Percentiles rank a stretch among this genome's conserved stretches.
Evolutionary conservation across 2,888 invertebrate species (phyloP).

Genomic region (Vanessa cardui): DNA sequence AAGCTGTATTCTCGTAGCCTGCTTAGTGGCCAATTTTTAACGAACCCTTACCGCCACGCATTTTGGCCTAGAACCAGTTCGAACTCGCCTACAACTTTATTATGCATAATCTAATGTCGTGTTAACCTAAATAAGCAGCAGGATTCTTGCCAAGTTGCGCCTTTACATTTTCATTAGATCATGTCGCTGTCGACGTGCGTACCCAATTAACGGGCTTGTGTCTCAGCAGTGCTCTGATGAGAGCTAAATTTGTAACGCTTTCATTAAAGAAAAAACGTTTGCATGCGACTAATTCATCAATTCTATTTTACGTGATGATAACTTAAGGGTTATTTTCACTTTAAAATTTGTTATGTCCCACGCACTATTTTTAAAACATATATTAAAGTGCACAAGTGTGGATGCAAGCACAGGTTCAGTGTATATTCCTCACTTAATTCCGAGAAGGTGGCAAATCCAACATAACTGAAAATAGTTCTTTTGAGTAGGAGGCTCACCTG

Average conservation of each 20-base stretch:
- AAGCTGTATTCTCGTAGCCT: neutral
- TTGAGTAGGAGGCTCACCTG: too few species aligned
- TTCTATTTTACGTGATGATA: neutral
- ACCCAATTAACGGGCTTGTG: slow-evolving; percentile 44
- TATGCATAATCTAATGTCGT: slow-evolving; percentile 72
- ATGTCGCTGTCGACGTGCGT: slow-evolving; percentile 48
- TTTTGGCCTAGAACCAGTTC: slow-evolving; percentile 63
- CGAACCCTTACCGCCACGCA: slow-evolving; percentile 55
- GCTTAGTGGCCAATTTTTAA: slow-evolving; percentile 46
- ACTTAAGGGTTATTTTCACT: neutral
- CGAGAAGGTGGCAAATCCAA: too few species aligned
- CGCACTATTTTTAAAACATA: too few species aligned
- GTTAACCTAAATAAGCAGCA: slow-evolving; percentile 74
- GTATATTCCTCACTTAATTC: too few species aligned
- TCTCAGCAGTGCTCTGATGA: slow-evolving; percentile 1
- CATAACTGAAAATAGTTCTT: too few species aligned
- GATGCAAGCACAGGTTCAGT: too few species aligned
- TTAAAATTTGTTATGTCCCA: too few species aligned
- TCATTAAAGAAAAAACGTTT: neutral
- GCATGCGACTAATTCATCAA: too few species aligned
- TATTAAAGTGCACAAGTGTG: too few species aligned
- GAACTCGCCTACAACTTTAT: slow-evolving; percentile 72
- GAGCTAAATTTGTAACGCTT: slow-evolving; percentile 4
- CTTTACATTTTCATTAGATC: slow-evolving; percentile 76
- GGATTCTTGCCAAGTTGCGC: slow-evolving; percentile 74